A percentile compares a stretch with the other conserved stretches of the same genome.
Evolutionary conservation across 2,797 vertebrate species (phyloP).

Genomic region (Pseudomugil tenellus): DNA sequence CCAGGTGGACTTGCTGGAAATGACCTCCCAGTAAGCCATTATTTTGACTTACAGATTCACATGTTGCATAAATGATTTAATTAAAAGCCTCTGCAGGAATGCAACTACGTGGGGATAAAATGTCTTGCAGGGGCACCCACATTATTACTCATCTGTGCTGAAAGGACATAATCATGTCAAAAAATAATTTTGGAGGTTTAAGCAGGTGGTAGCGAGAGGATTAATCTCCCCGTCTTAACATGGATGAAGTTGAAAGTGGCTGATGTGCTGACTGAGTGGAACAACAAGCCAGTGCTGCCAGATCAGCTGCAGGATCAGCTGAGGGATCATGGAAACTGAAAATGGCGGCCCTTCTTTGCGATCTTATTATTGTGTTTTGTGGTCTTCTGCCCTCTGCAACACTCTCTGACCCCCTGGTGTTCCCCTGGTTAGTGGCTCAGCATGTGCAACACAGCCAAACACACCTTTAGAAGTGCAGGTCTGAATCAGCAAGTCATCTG

Average conservation of each 20-base stretch:
- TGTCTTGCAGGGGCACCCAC: not conserved
- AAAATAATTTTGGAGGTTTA: conserved; percentile 27
- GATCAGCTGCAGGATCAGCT: conserved; percentile 74
- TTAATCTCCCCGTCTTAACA: conserved; percentile 30
- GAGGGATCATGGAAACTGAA: conserved; percentile 71
- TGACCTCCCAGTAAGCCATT: conserved; percentile 2
- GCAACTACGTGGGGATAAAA: not conserved
- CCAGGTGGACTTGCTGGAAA: conserved; percentile 33
- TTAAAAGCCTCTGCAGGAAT: not conserved
- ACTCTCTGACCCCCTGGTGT: conserved; percentile 3
- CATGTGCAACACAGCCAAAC: conserved; percentile 29
- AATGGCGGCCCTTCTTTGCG: conserved; percentile 48
- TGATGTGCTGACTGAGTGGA: conserved; percentile 59
- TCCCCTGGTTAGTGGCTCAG: conserved; percentile 36
- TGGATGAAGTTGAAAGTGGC: conserved; percentile 59
- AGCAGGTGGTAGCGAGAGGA: conserved; percentile 37
- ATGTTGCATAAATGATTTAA: not conserved
- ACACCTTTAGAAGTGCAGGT: conserved; percentile 29
- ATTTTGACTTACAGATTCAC: conserved; percentile 7
- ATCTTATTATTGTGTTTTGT: conserved; percentile 68
- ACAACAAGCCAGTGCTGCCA: conserved; percentile 46
- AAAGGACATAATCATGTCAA: conserved; percentile 19
- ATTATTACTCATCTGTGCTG: not conserved
- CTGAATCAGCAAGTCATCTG: conserved; percentile 55
- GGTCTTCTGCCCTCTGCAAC: conserved; percentile 34